phyloP scores from a whole-genome alignment of 2,797 vertebrate species.

The Ceyx erithaca region DNA sequence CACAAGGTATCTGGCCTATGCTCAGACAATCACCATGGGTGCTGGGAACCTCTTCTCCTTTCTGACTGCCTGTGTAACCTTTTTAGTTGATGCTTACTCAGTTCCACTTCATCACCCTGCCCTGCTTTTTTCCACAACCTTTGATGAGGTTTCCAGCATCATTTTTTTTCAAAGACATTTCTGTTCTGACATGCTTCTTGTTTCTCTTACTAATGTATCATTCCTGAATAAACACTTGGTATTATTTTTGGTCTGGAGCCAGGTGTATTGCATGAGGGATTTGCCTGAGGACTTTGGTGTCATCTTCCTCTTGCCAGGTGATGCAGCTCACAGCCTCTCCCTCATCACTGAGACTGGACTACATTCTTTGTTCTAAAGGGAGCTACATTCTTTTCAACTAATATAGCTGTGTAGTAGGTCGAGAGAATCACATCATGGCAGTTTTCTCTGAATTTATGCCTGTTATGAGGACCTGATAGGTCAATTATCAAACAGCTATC shows the following conservation, averaged over 20 bases:
- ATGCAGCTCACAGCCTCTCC: background rate
- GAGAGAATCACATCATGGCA: background rate
- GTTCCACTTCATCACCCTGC: background rate
- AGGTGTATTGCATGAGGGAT: background rate
- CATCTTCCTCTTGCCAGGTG: background rate
- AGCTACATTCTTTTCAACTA: background rate
- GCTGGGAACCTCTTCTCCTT: background rate
- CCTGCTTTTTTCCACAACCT: background rate
- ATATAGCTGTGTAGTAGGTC: background rate
- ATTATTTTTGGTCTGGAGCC: background rate
- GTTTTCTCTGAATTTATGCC: background rate
- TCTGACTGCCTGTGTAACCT: background rate
- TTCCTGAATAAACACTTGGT: background rate
- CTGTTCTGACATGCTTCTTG: background rate
- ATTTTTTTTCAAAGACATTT: background rate
- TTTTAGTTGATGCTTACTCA: background rate
- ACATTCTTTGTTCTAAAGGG: constrained; percentile 47
- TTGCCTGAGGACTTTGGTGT: background rate
- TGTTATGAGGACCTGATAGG: background rate
- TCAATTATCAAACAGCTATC: background rate
- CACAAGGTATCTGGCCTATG: fast-evolving
- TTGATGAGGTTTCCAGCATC: background rate
- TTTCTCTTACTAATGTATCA: background rate
- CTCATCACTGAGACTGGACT: background rate
- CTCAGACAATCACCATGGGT: fast-evolving